These are phyloP conservation scores for Acanthoscelides obtectus DNA, from an alignment of 2,888 invertebrate species.

Conservation along the genomic window DNA sequence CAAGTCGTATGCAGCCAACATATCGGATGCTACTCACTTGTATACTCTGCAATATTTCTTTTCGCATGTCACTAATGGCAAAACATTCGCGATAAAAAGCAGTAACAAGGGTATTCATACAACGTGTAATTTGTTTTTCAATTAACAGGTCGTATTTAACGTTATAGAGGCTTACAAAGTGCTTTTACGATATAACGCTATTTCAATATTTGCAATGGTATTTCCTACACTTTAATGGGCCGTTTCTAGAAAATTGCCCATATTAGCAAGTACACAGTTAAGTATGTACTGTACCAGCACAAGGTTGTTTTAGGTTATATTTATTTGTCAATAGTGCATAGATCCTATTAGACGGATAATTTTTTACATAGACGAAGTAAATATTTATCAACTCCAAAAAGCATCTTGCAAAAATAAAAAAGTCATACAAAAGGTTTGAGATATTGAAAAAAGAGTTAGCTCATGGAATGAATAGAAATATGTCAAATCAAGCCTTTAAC, in stretches of 20 bases:
- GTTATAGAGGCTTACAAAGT: neutral
- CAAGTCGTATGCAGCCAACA: too few species aligned
- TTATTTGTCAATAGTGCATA: neutral
- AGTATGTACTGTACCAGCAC: neutral
- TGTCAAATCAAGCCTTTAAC: too few species aligned
- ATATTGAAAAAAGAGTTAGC: too few species aligned
- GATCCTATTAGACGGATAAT: neutral
- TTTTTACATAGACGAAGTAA: too few species aligned
- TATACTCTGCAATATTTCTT: neutral
- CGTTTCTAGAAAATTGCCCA: neutral
- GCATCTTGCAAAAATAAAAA: too few species aligned
- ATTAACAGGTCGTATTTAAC: neutral
- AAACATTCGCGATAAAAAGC: neutral
- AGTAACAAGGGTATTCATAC: neutral
- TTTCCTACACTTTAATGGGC: neutral
- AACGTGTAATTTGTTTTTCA: neutral
- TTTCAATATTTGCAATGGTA: neutral
- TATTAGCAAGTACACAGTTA: neutral
- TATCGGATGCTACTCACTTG: neutral
- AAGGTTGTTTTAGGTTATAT: neutral
- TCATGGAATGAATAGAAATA: too few species aligned
- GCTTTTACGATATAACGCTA: neutral
- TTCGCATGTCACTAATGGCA: neutral
- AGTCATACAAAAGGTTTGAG: too few species aligned
- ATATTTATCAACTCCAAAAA: too few species aligned